phyloP scores from a whole-genome alignment of 2,888 invertebrate genomes.

The Seira sanloemensis region DNA sequence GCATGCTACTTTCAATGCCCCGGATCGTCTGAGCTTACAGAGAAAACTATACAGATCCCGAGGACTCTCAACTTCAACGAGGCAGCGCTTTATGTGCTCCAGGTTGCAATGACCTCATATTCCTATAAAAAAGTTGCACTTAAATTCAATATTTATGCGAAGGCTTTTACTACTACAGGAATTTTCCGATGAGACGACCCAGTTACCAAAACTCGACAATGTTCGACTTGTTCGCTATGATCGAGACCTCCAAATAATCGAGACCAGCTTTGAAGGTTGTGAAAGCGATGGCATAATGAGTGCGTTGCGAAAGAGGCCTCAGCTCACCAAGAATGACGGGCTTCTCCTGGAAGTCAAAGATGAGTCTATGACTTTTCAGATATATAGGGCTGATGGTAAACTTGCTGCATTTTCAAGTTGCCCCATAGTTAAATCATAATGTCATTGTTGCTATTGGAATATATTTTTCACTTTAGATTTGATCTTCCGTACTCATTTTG shows the following conservation, averaged over 20 bases:
- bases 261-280: slow-evolving; percentile 82
- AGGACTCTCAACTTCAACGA: slow-evolving; percentile 80
- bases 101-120: slow-evolving; percentile 2
- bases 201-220: neutral
- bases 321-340: slow-evolving; percentile 78
- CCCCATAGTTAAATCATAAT: too few species aligned
- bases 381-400: slow-evolving; percentile 81
- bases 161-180: slow-evolving; percentile 11
- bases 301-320: slow-evolving; percentile 74
- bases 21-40: slow-evolving; percentile 76
- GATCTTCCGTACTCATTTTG: slow-evolving; percentile 40
- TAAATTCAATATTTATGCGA: too few species aligned
- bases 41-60: slow-evolving; percentile 80
- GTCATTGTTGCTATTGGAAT: too few species aligned
- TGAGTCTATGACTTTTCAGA: slow-evolving; percentile 80
- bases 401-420: too few species aligned
- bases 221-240: slow-evolving; percentile 84
- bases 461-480: slow-evolving; percentile 26
- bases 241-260: slow-evolving; percentile 80
- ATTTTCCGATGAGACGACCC: too few species aligned
- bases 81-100: slow-evolving; percentile 76
- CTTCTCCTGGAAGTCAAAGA: slow-evolving; percentile 82
- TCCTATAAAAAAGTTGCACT: too few species aligned
- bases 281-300: slow-evolving; percentile 77
- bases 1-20: slow-evolving; percentile 29